Evolutionary conservation across 1,140 invertebrate species (phyloP).

Genomic region (Anadara kagoshimensis): DNA sequence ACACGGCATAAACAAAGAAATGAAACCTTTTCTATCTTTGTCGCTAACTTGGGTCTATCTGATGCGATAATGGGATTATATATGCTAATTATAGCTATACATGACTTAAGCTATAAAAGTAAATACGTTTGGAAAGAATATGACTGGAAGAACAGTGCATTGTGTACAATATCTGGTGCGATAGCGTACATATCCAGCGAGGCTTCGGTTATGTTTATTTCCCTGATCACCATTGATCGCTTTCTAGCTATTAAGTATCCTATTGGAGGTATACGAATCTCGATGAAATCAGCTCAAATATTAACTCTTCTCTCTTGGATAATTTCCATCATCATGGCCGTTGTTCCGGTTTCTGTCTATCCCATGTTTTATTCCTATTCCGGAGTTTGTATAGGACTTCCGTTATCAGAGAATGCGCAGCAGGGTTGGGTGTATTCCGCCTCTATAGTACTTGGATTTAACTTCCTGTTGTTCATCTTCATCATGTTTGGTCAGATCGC

Average conservation of each 20-base stretch:
- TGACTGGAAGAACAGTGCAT: conserved; percentile 47
- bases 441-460: too few species aligned
- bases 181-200: conserved; percentile 56
- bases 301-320: conserved; percentile 75
- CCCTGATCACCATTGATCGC: conserved; percentile 57
- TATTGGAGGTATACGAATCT: conserved; percentile 7
- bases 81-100: conserved; percentile 56
- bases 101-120: conserved; percentile 52
- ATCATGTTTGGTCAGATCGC: too few species aligned
- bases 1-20: background rate
- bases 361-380: conserved; percentile 51
- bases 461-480: too few species aligned
- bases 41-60: conserved; percentile 44
- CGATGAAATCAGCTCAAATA: too few species aligned
- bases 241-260: conserved; percentile 53
- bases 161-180: conserved; percentile 54
- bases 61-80: conserved; percentile 63
- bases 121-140: conserved; percentile 46
- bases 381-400: too few species aligned
- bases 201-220: conserved; percentile 47
- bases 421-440: conserved; percentile 29
- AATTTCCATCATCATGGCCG: conserved; percentile 79
- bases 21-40: conserved; percentile 12
- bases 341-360: conserved; percentile 82
- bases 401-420: conserved; percentile 18